phyloP scores from a whole-genome alignment of 2,113 vertebrate species.

The Chloropsis cyanopogon region DNA sequence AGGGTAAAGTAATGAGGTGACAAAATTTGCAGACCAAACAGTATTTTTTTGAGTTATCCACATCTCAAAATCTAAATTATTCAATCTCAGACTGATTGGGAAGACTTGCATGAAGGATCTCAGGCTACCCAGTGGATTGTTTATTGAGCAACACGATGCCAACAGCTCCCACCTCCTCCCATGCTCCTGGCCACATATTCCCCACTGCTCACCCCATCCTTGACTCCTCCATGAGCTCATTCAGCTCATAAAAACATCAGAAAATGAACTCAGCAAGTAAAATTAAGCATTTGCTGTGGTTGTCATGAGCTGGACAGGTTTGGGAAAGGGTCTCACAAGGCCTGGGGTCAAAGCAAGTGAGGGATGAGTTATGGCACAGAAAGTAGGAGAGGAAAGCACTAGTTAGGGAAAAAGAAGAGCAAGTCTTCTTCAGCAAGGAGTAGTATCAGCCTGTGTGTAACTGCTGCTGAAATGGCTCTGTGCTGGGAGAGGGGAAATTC shows the following conservation, averaged over 20 bases:
- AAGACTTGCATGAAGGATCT: neutral
- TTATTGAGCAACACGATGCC: neutral
- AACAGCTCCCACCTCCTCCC: neutral
- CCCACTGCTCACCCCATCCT: neutral
- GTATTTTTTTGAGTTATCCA: neutral
- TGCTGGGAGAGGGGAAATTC: neutral
- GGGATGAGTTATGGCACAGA: neutral
- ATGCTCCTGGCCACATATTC: neutral
- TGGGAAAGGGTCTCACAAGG: neutral
- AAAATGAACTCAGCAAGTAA: neutral
- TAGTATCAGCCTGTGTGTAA: neutral
- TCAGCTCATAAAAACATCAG: neutral
- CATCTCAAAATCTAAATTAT: neutral
- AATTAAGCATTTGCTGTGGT: neutral
- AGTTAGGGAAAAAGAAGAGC: neutral
- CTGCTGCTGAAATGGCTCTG: neutral
- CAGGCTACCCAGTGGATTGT: neutral
- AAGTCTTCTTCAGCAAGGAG: neutral
- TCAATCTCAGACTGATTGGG: neutral
- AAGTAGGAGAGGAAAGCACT: neutral
- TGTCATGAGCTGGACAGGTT: neutral
- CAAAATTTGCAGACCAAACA: conserved; percentile 8
- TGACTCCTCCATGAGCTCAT: neutral
- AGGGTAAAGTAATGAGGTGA: neutral
- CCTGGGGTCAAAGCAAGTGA: neutral